Evolutionary conservation across 64 coral and sea anemone genomes (phyloP).

Genomic region (Montipora efflorescens): DNA sequence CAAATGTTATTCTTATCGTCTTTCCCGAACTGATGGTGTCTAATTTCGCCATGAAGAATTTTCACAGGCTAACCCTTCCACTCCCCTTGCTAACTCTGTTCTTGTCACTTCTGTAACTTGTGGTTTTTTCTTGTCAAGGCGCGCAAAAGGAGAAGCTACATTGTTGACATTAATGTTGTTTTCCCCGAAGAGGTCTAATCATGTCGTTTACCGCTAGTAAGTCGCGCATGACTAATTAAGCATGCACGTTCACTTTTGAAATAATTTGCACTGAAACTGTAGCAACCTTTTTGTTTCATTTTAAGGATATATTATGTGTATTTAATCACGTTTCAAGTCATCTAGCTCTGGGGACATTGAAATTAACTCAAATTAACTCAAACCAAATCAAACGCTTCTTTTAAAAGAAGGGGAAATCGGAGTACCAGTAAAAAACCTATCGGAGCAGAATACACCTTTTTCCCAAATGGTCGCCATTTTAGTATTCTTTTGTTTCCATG

Average conservation of each 20-base stretch:
- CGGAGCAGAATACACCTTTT: too few species aligned
- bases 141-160: background rate
- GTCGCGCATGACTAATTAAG: background rate
- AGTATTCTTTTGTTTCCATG: too few species aligned
- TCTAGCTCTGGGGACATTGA: background rate
- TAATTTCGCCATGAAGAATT: background rate
- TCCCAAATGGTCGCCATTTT: too few species aligned
- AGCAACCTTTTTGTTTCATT: background rate
- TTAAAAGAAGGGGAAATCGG: too few species aligned
- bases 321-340: background rate
- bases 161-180: conserved; percentile 11
- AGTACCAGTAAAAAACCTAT: too few species aligned
- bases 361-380: background rate
- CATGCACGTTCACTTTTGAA: background rate
- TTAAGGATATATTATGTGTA: too few species aligned
- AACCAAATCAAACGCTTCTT: background rate
- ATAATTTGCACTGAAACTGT: background rate
- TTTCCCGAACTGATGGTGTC: background rate
- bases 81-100: background rate
- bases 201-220: background rate
- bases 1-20: too few species aligned
- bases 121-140: conserved; percentile 23
- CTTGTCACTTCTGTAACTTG: background rate
- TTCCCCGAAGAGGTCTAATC: conserved; percentile 12
- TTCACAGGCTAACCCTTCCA: background rate